A percentile compares a stretch with the other conserved stretches of the same genome.
phyloP scores from a whole-genome alignment of 2,888 invertebrate genomes.

The Plagodis pulveraria region DNA sequence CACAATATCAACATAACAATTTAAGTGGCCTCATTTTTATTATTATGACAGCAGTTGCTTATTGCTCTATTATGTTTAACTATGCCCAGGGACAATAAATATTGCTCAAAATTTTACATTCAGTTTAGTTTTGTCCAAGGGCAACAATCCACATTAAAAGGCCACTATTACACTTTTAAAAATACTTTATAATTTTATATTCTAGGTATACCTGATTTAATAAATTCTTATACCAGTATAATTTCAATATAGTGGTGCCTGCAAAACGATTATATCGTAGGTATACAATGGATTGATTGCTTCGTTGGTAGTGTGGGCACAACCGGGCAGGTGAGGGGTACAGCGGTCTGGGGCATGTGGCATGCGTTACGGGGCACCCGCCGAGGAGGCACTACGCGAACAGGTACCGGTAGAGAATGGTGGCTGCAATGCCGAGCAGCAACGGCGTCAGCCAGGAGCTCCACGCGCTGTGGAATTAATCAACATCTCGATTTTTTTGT shows the following conservation, averaged over 20 bases:
- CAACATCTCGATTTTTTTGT: slow-evolving; percentile 18
- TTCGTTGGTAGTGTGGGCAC: neutral
- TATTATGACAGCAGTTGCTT: too few species aligned
- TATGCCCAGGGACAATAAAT: too few species aligned
- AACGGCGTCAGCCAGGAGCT: slow-evolving; percentile 89
- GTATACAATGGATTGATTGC: neutral
- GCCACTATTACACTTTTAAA: too few species aligned
- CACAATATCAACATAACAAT: too few species aligned
- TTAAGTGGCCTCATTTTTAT: too few species aligned
- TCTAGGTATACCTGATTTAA: neutral
- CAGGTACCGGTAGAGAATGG: slow-evolving; percentile 88
- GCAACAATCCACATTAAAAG: too few species aligned
- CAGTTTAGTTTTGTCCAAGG: too few species aligned
- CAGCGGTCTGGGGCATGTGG: neutral
- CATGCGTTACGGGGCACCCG: slow-evolving; percentile 10
- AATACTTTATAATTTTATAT: too few species aligned
- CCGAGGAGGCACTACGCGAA: slow-evolving; percentile 77
- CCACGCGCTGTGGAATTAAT: slow-evolving; percentile 61
- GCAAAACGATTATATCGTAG: neutral
- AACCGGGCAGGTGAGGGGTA: neutral
- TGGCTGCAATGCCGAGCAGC: slow-evolving; percentile 87
- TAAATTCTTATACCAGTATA: slow-evolving; percentile 9
- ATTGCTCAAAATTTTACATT: too few species aligned
- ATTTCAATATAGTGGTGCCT: neutral
- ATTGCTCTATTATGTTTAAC: too few species aligned